These are phyloP conservation scores for Thamnophis sirtalis DNA, from an alignment of 2,113 vertebrate genomes.

Conservation along the genomic window DNA sequence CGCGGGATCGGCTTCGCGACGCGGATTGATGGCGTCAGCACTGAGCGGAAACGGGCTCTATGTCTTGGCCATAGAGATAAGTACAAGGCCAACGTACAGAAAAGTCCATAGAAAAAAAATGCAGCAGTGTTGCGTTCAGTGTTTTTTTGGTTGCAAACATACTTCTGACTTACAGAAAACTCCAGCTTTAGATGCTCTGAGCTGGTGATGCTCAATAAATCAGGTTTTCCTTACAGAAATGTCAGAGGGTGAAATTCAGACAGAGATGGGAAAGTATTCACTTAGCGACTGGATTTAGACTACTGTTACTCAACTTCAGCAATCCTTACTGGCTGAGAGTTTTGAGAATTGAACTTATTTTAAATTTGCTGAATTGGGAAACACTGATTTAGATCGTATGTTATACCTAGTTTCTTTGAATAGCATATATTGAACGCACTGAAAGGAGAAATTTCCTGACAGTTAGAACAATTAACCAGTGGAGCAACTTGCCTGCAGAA, in stretches of 20 bases:
- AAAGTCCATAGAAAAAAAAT: neutral
- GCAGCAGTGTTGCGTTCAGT: neutral
- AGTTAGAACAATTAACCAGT: too few relatives aligned
- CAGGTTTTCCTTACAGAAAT: neutral
- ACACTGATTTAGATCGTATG: neutral
- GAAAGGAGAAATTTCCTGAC: too few relatives aligned
- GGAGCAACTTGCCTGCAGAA: too few relatives aligned
- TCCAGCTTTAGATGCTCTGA: neutral
- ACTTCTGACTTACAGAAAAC: neutral
- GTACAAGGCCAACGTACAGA: rapidly evolving
- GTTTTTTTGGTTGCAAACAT: neutral
- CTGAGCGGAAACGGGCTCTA: neutral
- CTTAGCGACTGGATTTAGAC: neutral
- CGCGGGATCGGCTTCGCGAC: too few relatives aligned
- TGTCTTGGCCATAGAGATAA: neutral
- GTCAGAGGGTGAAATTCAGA: neutral
- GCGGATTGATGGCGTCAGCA: rapidly evolving
- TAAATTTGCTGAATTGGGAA: neutral
- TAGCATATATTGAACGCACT: neutral
- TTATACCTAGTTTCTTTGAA: neutral
- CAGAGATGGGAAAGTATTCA: neutral
- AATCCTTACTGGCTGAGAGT: neutral
- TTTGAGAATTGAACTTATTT: neutral
- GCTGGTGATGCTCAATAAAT: neutral
- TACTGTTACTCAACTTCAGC: neutral